Base-by-base conservation (phyloP, 1,140 invertebrate genomes). In the Euglossa dilemma region DNA sequence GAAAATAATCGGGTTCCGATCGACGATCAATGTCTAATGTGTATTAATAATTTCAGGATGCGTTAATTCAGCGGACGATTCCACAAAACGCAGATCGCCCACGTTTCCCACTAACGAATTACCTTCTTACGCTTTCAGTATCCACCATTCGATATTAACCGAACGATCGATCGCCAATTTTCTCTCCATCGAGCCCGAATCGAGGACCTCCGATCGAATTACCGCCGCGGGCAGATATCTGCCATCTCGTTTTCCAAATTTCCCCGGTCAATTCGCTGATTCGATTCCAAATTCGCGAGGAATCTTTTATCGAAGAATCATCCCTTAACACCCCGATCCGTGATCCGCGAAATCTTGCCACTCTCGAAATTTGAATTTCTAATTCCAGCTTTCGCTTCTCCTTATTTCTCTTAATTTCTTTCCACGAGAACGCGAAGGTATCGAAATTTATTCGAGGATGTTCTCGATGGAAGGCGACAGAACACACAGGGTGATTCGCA, bases 111-210 rank as follows among this genome's bases (percentile, higher is more conserved):
- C 89, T 93, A 93, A 93, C 92, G 83, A 88, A 90, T 88, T 91
- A 89, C 90, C 71, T 91, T 92, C 87, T 92, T 92, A 86, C 90
- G 91, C 91, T 92, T 93, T 91, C 92, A 93, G 92, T 93, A 92
- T 89, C 80, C 82, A 56, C 72, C 86, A 83, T 90, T 85, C 28
- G 59, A 9, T 67, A 72, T 72, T 45, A 54, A 63, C 71, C 61
- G 14, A 71, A 57, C 28, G 25, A 71, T 80, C 50, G 23, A 61
- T 61, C 28, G 16, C 45, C 28, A 50, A 28, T 63, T 71, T 61
- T 61, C 43, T 71, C 25, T 36, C 12, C 7, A 2, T 18, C n/a
- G 28, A 9, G n/a, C 14, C 28, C 25, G 16, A 72, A 12, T 72
- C 67, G 67, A 80, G 56, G n/a, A 72, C 23, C 25, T 79, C 66